Evolutionary conservation across 2,113 vertebrate species (phyloP), one percentile per base, ranked within the genome.

Genomic region (Pelodiscus sinensis): DNA sequence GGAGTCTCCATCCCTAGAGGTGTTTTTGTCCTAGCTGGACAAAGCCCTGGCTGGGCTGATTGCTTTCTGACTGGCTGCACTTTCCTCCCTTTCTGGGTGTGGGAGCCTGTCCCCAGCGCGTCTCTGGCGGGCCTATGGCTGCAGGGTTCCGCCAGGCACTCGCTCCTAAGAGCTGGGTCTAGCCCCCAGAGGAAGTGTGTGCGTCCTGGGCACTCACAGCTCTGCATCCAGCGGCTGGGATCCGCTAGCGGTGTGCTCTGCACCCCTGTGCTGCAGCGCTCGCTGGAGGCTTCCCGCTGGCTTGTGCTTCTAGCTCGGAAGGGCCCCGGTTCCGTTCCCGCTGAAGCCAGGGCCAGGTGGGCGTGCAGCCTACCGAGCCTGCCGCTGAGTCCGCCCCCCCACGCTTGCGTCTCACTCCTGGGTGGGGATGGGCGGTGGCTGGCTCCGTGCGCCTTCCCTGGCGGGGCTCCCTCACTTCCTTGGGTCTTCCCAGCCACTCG

Each of bases 31-130:
- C 38, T 44, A 5, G 38, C 38, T 44, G 38, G 38, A 44, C 38
- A 44, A 44, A 44, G 38, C 38, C 38, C 38, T 44, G 38, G 38
- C 38, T 44, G 38, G 38, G 38, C 38, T 44, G 38, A 44, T 44
- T 38, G 35, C 65, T 89, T 84, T 84, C 54, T 77, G 5, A 68
- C 54, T 13, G n/a, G 65, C 65, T 24, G 29, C 11, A 19, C 57
- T 82, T 85, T 80, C 55, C 79, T 92, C 94, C 54, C 96, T 97
- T 95, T 79, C 91, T 83, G 87, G 95, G 79, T 2, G 11, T 77
- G 81, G 62, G 52, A n/a, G 16, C 38, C 38, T 4, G 38, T 44
- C 38, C 38, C 38, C 38, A 44, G 38, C 38, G 38, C 5, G 38
- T 44, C 38, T 44, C 38, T 44, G 38, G 38, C 38, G 38, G 38